Conservation (phyloP, 2,888 invertebrate species). For the Cerceris rybyensis region DNA sequence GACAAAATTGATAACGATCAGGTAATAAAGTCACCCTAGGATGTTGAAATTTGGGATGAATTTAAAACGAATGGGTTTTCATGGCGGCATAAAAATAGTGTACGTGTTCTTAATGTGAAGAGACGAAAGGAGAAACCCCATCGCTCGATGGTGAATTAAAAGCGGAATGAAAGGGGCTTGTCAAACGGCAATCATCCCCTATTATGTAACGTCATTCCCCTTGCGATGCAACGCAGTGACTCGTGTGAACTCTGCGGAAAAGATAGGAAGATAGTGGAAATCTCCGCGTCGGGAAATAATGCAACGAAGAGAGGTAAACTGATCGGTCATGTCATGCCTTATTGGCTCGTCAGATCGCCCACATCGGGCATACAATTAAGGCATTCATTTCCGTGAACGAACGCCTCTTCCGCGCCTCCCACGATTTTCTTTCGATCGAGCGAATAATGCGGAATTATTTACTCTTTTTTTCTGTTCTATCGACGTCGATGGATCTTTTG, state of each 20-base stretch:
- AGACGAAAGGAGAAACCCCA: conserved; percentile 60
- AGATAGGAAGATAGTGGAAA: conserved; percentile 68
- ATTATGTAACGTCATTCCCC: conserved; percentile 75
- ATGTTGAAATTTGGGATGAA: background rate
- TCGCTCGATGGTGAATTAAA: conserved; percentile 72
- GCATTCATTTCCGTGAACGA: conserved; percentile 67
- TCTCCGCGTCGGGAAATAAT: conserved; percentile 63
- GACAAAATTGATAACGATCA: too few relatives aligned
- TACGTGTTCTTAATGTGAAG: background rate
- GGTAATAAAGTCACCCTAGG: background rate
- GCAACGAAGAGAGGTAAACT: conserved; percentile 69
- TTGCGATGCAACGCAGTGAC: conserved; percentile 53
- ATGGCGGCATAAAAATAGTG: background rate
- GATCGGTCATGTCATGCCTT: conserved; percentile 79
- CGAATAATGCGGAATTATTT: background rate
- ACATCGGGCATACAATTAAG: conserved; percentile 71
- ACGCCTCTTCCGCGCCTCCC: conserved; percentile 58
- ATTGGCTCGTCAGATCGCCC: conserved; percentile 79
- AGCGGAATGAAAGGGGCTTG: conserved; percentile 71
- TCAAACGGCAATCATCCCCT: conserved; percentile 79
- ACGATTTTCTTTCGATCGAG: conserved; percentile 51
- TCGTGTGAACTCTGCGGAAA: conserved; percentile 78
- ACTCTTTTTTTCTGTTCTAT: background rate
- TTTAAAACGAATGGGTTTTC: background rate
- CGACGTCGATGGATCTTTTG: background rate